Evolutionary conservation across 2,888 invertebrate species (phyloP), one percentile per base, ranked within the genome.

Genomic region (Saturnia pavonia): DNA sequence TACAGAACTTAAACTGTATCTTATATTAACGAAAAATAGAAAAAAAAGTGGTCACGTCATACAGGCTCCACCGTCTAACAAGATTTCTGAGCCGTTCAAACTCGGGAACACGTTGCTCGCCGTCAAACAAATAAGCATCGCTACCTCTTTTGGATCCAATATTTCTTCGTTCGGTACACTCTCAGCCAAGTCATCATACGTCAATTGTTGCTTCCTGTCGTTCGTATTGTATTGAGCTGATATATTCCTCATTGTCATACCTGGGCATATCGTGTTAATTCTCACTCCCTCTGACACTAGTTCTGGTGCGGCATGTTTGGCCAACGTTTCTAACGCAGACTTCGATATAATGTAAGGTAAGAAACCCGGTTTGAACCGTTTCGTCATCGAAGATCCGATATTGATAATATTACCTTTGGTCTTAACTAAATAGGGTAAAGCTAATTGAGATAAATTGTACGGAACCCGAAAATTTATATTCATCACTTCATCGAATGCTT

Each of bases 341-440:
- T 88, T 88, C 0, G 86, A 80, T 12, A 87, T 74, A 0, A 80
- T 80, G 48, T 82, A 87, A 0, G 85, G 82, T 4, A 87, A 65
- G 43, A 85, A 76, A 0, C 86, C 87, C 0, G 83, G 82, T 12
- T 79, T 82, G 34, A 80, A 81, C 4, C 82, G 67, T 27, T 79
- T 83, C 0, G 81, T 77, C 74, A 85, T 77, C 0, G 87, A 83
- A 3, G 82, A 82, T 4, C 84, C 84, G 14, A 88, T 77, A 22
- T 88, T 88, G 0, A 88, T 74, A 19, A 88, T 81, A 51, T 86
- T 88, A 0, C 88, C 88, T 79, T 85, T 88, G 0, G 85, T 86
- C 68, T 82, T 82, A n/a, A 81, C 74, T 60, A 88, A 69, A 71
- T 88, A 75, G 0, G 87, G 88, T 69, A 88, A 71, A 0, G 83